Evolutionary conservation across 2,113 vertebrate genomes (phyloP), one percentile per base, ranked within the genome.

Genomic region (Chauna torquata): DNA sequence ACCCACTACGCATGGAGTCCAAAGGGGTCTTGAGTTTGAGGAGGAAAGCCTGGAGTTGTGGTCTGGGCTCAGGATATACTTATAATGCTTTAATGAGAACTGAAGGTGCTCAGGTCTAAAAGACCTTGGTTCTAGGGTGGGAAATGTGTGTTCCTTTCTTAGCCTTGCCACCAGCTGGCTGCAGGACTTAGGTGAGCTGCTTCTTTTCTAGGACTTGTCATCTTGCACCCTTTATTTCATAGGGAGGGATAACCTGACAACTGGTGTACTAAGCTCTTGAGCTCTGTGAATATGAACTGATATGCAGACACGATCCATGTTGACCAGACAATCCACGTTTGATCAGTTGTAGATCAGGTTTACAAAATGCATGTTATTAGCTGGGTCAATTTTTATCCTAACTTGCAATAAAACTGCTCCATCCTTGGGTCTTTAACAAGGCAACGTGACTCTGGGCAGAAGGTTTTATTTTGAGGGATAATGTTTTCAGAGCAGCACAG

Each of bases 271-370:
- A 44, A 94, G 50, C 30, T 11, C 44, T 36, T 19, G 42, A 30
- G 57, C 44, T 59, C 57, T 47, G 22, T 9, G 69, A 52, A 25
- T 6, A 8, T 0, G 1, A 14, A 55, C 15, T 32, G 58, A 32
- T 65, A 0, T 47, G n/a, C 62, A 72, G 70, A 27, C n/a, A n/a
- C 32, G 40, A 4, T 58, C 42, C 50, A 42, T 32, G 6, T 16
- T 1, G 27, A 20, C 23, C 65, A 38, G 52, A 23, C 57, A 28
- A 19, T n/a, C 49, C 0, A 1, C 42, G 28, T 16, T 70, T 15
- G 15, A 5, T 23, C 54, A 22, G 69, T 32, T 66, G 23, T 6
- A 23, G 28, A n/a, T 50, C 32, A 28, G 54, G 12, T 16, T 66
- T 72, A 30, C 11, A 5, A 54, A 66, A 65, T 18, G 30, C 16